A percentile compares a stretch with the other conserved stretches of the same genome.
phyloP scores from a whole-genome alignment of 2,888 invertebrate genomes.

The Ypsolopha scabrella region DNA sequence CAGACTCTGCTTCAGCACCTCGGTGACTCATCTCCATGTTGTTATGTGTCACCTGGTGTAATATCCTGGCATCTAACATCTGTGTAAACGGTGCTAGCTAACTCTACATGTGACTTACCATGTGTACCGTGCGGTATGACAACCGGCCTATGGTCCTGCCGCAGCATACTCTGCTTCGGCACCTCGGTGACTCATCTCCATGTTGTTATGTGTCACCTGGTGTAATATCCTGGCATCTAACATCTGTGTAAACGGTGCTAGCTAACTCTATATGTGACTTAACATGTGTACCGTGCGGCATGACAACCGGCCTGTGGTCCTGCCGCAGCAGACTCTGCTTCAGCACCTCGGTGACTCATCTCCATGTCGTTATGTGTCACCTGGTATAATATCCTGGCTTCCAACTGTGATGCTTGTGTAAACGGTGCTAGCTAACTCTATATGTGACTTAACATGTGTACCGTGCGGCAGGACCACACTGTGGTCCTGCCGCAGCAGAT shows the following conservation, averaged over 20 bases:
- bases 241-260: too few relatives aligned
- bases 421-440: too few relatives aligned
- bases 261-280: too few relatives aligned
- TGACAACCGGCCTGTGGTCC: constrained; percentile 45
- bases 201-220: constrained; percentile 26
- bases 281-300: constrained; percentile 26
- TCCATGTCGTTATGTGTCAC: constrained; percentile 38
- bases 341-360: constrained; percentile 56
- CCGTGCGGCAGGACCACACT: constrained; percentile 42
- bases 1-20: constrained; percentile 57
- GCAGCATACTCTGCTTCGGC: constrained; percentile 60
- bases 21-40: constrained; percentile 60
- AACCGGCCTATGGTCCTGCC: constrained; percentile 44
- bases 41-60: constrained; percentile 35
- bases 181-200: constrained; percentile 60
- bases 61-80: constrained; percentile 36
- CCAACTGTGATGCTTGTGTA: too few relatives aligned
- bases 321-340: constrained; percentile 56
- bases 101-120: constrained; percentile 3
- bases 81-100: constrained; percentile 11
- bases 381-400: too few relatives aligned
- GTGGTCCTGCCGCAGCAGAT: constrained; percentile 51
- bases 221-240: too few relatives aligned
- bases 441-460: constrained; percentile 1
- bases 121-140: constrained; percentile 37